phyloP scores from a whole-genome alignment of 92 coral and sea anemone genomes.

The Hydrozoanthus gracilis region DNA sequence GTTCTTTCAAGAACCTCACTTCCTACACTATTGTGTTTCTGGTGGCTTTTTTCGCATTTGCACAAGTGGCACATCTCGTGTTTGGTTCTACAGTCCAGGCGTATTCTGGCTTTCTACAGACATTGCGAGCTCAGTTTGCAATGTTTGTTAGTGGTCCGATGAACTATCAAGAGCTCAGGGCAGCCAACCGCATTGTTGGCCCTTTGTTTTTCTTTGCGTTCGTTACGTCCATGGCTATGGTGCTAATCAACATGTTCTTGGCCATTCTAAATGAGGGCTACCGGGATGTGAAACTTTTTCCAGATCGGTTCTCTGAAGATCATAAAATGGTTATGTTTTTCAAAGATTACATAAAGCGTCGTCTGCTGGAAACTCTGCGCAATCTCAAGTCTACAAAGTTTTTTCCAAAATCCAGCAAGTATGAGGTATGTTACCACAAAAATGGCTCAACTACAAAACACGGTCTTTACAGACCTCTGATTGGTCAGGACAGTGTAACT shows the following conservation, averaged over 20 bases:
- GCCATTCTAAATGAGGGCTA: conserved; percentile 93
- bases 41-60: conserved; percentile 85
- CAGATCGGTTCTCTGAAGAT: conserved; percentile 69
- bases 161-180: conserved; percentile 70
- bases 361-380: conserved; percentile 52
- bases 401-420: conserved; percentile 69
- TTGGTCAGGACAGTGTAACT: conserved; percentile 33
- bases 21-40: conserved; percentile 88
- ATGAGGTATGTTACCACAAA: conserved; percentile 55
- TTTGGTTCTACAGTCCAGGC: conserved; percentile 77
- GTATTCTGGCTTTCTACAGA: conserved; percentile 76
- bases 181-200: conserved; percentile 74
- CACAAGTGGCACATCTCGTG: conserved; percentile 81
- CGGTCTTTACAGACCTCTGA: conserved; percentile 65
- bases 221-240: conserved; percentile 85
- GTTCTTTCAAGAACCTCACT: conserved; percentile 62
- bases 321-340: conserved; percentile 75
- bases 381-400: conserved; percentile 60
- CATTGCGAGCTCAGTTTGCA: conserved; percentile 89
- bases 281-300: conserved; percentile 74
- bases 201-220: conserved; percentile 88
- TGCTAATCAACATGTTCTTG: conserved; percentile 89
- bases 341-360: conserved; percentile 72
- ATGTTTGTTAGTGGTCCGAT: conserved; percentile 90
- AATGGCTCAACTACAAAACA: conserved; percentile 22